Evolutionary conservation across 2,113 vertebrate genomes (phyloP).

Genomic region (Amblyornis subalaris): DNA sequence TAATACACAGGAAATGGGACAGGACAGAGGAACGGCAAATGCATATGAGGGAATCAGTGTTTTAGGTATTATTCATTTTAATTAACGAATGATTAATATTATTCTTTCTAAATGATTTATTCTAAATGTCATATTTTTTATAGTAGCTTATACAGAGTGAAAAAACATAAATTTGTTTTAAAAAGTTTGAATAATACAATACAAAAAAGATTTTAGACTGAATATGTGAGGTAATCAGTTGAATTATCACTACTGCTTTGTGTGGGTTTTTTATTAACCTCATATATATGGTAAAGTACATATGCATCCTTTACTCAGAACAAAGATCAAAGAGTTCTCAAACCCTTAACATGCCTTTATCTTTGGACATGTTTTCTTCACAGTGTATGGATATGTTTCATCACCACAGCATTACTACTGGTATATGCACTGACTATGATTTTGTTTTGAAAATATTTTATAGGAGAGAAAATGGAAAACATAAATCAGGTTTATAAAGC

Average conservation of each 20-base stretch:
- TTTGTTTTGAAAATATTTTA: background rate
- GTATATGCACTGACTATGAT: background rate
- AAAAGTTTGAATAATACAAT: background rate
- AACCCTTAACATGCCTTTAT: background rate
- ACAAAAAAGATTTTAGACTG: background rate
- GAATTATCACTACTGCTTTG: background rate
- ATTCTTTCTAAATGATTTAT: background rate
- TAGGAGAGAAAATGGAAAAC: background rate
- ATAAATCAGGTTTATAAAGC: background rate
- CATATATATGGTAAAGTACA: background rate
- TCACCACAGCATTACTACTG: background rate
- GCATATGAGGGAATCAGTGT: rapidly evolving
- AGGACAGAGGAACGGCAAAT: background rate
- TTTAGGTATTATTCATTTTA: background rate
- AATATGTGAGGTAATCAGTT: background rate
- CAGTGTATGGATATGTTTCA: background rate
- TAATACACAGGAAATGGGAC: background rate
- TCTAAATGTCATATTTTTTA: background rate
- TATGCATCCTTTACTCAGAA: background rate
- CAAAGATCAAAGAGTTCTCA: background rate
- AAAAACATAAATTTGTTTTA: background rate
- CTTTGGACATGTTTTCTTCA: background rate
- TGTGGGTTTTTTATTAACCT: background rate
- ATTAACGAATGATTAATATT: background rate
- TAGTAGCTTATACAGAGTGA: background rate